These are phyloP conservation scores for Euzophera pinguis DNA, from an alignment of 2,888 invertebrate species.

Conservation along the genomic window DNA sequence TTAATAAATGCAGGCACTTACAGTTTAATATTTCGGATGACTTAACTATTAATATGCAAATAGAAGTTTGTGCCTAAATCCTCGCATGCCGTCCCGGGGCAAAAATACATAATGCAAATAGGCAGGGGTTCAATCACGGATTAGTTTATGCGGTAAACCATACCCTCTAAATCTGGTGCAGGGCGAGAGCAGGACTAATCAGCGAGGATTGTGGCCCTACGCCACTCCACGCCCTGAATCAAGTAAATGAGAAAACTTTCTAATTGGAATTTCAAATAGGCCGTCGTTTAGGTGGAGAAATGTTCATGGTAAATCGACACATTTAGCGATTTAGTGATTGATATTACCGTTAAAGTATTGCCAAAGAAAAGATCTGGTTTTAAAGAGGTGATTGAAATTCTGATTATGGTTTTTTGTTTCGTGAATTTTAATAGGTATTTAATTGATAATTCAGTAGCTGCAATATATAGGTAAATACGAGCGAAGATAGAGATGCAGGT, in stretches of 20 bases:
- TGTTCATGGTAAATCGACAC: conserved; percentile 62
- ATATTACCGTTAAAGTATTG: conserved; percentile 24
- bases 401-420: no score
- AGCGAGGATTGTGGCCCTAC: conserved; percentile 75
- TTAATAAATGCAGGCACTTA: neutral
- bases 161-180: conserved; percentile 69
- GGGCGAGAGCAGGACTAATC: conserved; percentile 68
- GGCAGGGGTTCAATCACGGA: conserved; percentile 53
- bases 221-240: conserved; percentile 73
- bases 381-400: no score
- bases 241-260: conserved; percentile 79
- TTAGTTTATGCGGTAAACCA: conserved; percentile 63
- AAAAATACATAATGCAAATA: conserved; percentile 54
- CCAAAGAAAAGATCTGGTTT: neutral
- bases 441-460: no score
- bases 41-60: conserved; percentile 12
- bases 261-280: conserved; percentile 79
- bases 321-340: conserved; percentile 49
- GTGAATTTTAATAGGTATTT: no score
- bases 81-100: conserved; percentile 12
- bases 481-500: no score
- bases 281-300: conserved; percentile 70
- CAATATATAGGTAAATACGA: no score
- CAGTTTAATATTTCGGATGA: neutral
- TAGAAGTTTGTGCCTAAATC: neutral